phyloP scores from a whole-genome alignment of 2,797 vertebrate genomes.

The Smutsia gigantea region DNA sequence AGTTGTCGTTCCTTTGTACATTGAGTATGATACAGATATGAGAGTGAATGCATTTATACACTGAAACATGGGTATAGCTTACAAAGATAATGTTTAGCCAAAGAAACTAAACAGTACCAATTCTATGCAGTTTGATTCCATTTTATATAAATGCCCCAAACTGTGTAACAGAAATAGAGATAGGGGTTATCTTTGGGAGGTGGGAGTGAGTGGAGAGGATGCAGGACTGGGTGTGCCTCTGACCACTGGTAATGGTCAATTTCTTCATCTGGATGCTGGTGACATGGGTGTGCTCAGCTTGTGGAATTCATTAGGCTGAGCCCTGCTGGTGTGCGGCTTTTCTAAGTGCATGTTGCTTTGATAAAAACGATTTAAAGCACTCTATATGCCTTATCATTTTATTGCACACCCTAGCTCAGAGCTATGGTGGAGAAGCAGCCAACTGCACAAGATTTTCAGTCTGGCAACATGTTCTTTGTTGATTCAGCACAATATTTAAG shows the following conservation, averaged over 20 bases:
- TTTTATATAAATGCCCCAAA: not conserved
- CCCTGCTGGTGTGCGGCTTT: not conserved
- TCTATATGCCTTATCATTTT: not conserved
- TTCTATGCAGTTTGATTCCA: accelerated
- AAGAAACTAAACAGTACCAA: not conserved
- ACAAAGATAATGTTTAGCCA: not conserved
- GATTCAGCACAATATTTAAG: conserved; percentile 64
- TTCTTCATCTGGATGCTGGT: not conserved
- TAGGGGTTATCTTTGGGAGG: not conserved
- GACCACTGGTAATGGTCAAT: not conserved
- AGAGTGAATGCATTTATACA: not conserved
- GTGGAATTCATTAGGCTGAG: not conserved
- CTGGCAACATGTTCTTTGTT: conserved; percentile 52
- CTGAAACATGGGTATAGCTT: not conserved
- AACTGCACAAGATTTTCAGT: conserved; percentile 11
- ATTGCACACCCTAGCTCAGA: conserved; percentile 12
- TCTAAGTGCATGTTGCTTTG: not conserved
- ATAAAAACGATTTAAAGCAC: not conserved
- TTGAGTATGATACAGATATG: not conserved
- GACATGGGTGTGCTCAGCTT: not conserved
- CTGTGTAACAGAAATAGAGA: not conserved
- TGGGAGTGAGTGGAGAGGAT: no score
- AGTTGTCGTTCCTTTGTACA: not conserved
- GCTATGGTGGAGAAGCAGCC: conserved; percentile 47
- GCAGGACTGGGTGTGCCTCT: accelerated